Base-by-base conservation (phyloP, 2,113 vertebrate species). In the Ammodytes dubius region DNA sequence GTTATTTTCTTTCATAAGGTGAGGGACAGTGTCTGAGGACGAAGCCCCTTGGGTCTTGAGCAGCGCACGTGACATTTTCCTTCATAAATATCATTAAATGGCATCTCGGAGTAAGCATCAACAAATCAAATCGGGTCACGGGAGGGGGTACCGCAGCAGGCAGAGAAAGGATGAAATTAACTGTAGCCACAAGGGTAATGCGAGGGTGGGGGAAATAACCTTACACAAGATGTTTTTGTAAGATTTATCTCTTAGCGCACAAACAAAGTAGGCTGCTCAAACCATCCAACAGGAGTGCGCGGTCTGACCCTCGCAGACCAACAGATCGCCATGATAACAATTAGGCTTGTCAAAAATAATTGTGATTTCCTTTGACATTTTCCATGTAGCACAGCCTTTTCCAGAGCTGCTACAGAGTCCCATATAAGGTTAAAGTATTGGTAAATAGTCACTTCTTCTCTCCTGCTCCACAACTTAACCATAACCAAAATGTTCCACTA, bases 321-420 rank as follows among this genome's bases (percentile, higher is more conserved):
- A 71, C 50, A 56, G 58, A 83, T 83, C 49, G 58, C 54, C 50
- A 75, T 9, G 11, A 81, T 70, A 77, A 74, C 60, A 82, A 80
- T 76, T 71, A 69, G 43, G 37, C 61, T 74, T 60, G 79, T 88
- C 57, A 84, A 68, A 70, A 85, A 70, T 86, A 82, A 89, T 43
- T 77, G 60, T 53, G 3, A 39, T 69, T 75, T 77, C 63, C 59
- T 52, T 59, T 56, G 70, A 70, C 52, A 8, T 70, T 72, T 81
- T 63, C 65, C 59, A 46, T 66, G 61, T 27, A 27, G 40, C 69
- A 5, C n/a, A 39, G 60, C 40, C 54, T 61, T 82, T 90, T 67
- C 77, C 19, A 19, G 27, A 27, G 17, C 4, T 42, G 46, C 40
- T 46, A 9, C 68, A 45, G 54, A 73, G 49, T 72, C 42, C 67